A percentile compares a stretch with the other conserved stretches of the same genome.
phyloP scores from a whole-genome alignment of 2,888 invertebrate species.

The Xanthorhoe designata region DNA sequence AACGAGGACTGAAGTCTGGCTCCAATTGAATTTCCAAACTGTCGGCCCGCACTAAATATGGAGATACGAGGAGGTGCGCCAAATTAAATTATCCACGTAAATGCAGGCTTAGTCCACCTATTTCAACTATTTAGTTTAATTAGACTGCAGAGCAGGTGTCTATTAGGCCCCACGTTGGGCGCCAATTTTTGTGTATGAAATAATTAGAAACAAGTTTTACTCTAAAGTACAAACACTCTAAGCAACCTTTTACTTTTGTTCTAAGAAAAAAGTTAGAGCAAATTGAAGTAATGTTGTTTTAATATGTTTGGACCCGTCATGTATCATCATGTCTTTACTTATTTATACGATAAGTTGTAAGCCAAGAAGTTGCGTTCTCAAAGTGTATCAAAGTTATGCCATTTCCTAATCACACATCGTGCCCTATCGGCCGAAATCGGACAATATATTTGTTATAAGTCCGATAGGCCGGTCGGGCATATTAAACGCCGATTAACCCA shows the following conservation, averaged over 20 bases:
- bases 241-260: not conserved
- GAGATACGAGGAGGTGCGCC: slow-evolving; percentile 47
- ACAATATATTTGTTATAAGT: slow-evolving; percentile 54
- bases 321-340: not conserved
- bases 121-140: slow-evolving; percentile 29
- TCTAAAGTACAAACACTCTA: no score
- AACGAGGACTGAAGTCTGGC: slow-evolving; percentile 80
- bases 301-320: no score
- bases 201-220: not conserved
- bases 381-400: slow-evolving; percentile 35
- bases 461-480: slow-evolving; percentile 74
- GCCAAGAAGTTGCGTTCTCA: slow-evolving; percentile 23
- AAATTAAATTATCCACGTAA: slow-evolving; percentile 43
- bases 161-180: slow-evolving; percentile 12
- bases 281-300: no score
- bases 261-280: not conserved
- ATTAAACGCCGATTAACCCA: slow-evolving; percentile 85
- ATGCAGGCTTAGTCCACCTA: slow-evolving; percentile 31
- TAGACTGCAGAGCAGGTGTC: slow-evolving; percentile 9
- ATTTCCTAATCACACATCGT: slow-evolving; percentile 47
- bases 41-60: slow-evolving; percentile 62
- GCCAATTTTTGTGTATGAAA: not conserved
- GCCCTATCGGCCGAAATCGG: slow-evolving; percentile 50
- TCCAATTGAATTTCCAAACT: slow-evolving; percentile 76
- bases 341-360: not conserved